Conservation (phyloP, 2,888 invertebrate genomes). For the Adelphocoris suturalis region DNA sequence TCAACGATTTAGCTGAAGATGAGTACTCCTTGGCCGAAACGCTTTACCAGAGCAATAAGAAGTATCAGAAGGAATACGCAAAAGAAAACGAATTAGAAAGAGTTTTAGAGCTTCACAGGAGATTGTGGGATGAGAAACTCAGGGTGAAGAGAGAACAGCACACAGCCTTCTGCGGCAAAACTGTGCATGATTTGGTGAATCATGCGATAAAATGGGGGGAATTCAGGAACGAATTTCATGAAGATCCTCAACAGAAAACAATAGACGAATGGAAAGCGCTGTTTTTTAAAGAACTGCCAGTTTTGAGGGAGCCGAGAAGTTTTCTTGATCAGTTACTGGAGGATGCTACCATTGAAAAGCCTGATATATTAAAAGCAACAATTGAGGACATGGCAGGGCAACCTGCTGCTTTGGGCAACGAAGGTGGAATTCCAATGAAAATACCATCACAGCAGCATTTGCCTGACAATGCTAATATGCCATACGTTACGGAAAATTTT, state of each 20-base stretch:
- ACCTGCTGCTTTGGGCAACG: background rate
- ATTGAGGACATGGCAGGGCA: background rate
- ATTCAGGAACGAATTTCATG: slow-evolving; percentile 46
- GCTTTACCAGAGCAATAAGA: slow-evolving; percentile 40
- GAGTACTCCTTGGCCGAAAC: background rate
- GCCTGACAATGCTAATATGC: too few relatives aligned
- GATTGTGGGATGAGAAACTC: slow-evolving; percentile 56
- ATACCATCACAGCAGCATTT: background rate
- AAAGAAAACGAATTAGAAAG: slow-evolving; percentile 40
- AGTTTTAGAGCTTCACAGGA: slow-evolving; percentile 56
- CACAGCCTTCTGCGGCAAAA: background rate
- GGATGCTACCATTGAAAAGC: background rate
- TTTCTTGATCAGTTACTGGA: slow-evolving; percentile 32
- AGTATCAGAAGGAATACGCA: background rate
- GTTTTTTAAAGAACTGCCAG: slow-evolving; percentile 62
- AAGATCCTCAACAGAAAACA: slow-evolving; percentile 40
- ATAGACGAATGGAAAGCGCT: slow-evolving; percentile 66
- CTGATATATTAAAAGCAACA: slow-evolving; percentile 6
- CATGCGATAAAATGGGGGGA: slow-evolving; percentile 42
- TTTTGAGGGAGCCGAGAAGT: slow-evolving; percentile 39
- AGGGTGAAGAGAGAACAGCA: slow-evolving; percentile 49
- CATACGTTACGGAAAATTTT: too few relatives aligned
- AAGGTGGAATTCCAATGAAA: background rate
- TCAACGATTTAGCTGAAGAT: slow-evolving; percentile 52
- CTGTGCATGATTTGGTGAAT: slow-evolving; percentile 33